Conservation (phyloP, 2,888 invertebrate genomes). For the Belgica antarctica region DNA sequence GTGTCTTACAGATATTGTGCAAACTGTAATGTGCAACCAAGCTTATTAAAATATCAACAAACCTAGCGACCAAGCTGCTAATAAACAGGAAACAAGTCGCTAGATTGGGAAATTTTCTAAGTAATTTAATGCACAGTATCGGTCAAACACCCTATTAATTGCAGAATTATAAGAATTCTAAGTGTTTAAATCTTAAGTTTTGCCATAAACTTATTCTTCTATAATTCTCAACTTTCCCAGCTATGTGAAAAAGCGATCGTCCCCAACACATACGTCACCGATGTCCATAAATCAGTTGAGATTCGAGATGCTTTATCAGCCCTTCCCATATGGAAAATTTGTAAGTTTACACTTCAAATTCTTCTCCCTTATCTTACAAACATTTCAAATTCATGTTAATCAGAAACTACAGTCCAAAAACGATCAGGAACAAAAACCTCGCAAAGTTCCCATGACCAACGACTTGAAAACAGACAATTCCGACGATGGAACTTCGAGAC, state of each 20-base stretch:
- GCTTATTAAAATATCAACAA: too few species aligned
- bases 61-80: too few species aligned
- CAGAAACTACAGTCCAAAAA: not conserved
- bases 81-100: too few species aligned
- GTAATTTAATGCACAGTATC: too few species aligned
- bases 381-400: too few species aligned
- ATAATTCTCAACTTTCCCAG: not conserved
- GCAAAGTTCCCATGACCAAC: not conserved
- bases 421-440: conserved; percentile 11
- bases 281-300: not conserved
- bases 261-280: too few species aligned
- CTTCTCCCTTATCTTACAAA: not conserved
- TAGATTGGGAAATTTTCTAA: too few species aligned
- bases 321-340: not conserved
- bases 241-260: conserved; percentile 61
- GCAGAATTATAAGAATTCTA: not conserved
- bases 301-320: not conserved
- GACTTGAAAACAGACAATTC: not conserved
- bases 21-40: too few species aligned
- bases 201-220: not conserved
- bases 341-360: not conserved
- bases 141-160: too few species aligned
- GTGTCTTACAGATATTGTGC: too few species aligned
- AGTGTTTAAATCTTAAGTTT: too few species aligned
- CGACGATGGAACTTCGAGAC: not conserved